Evolutionary conservation across 1,140 invertebrate species (phyloP).

Genomic region (Mya arenaria): DNA sequence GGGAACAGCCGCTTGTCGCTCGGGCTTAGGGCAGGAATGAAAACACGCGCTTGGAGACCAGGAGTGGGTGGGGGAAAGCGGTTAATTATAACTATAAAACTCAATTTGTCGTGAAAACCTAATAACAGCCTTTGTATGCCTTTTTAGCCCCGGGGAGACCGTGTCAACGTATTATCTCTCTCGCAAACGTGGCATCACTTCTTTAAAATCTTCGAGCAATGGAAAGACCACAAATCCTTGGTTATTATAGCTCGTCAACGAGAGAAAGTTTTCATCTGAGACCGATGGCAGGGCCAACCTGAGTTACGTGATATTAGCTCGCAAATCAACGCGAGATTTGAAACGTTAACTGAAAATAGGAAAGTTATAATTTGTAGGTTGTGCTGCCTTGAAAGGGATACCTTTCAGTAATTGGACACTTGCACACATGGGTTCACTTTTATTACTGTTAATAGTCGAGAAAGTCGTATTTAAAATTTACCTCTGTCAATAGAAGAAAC

Average conservation of each 20-base stretch:
- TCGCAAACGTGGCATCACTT: no score
- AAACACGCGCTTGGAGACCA: conserved; percentile 31
- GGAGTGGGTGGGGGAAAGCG: conserved; percentile 26
- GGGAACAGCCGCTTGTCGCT: conserved; percentile 31
- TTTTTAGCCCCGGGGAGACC: neutral
- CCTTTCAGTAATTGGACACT: neutral
- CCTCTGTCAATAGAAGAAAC: no score
- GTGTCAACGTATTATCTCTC: neutral
- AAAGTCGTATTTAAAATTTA: no score
- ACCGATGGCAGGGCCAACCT: no score
- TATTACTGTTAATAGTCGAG: no score
- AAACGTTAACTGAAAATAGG: neutral
- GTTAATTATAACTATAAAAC: conserved; percentile 50
- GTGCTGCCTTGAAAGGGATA: neutral
- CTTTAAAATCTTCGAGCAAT: no score
- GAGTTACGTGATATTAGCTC: no score
- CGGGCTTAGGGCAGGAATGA: conserved; percentile 8
- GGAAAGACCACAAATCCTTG: no score
- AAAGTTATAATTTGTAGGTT: neutral
- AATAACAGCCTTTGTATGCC: conserved; percentile 13
- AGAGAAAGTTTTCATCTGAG: no score
- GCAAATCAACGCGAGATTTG: no score
- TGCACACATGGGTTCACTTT: neutral
- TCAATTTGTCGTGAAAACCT: conserved; percentile 40
- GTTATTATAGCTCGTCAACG: no score